Evolutionary conservation across 1,140 invertebrate genomes (phyloP).

Genomic region (Orius insidiosus): DNA sequence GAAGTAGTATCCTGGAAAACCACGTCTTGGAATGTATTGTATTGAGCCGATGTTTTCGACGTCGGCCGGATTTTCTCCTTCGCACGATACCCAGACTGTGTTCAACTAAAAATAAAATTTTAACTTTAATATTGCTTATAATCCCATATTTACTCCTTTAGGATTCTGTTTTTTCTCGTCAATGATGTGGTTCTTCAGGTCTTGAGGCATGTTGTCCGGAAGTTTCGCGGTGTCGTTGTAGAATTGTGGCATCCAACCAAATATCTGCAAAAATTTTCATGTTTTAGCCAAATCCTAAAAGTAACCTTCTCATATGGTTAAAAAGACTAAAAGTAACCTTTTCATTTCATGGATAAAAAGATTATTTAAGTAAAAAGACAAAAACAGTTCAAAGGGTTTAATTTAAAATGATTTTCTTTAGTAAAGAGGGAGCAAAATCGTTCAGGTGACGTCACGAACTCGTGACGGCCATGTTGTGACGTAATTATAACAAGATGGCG

Average conservation of each 20-base stretch:
- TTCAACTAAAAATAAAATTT: conserved; percentile 29
- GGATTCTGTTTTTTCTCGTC: conserved; percentile 23
- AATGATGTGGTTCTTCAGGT: conserved; percentile 51
- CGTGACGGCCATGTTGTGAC: too few relatives aligned
- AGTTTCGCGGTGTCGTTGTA: conserved; percentile 55
- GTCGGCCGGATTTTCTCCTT: conserved; percentile 78
- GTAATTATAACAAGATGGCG: too few relatives aligned
- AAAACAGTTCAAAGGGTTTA: not conserved
- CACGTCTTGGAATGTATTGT: conserved; percentile 47
- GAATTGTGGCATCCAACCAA: conserved; percentile 56
- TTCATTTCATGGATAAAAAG: too few relatives aligned
- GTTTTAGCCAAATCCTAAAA: not conserved
- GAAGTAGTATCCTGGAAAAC: conserved; percentile 69
- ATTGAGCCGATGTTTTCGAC: conserved; percentile 71
- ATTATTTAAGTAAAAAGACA: too few relatives aligned
- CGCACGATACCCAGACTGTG: conserved; percentile 73
- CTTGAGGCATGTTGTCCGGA: conserved; percentile 51
- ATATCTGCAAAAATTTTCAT: conserved; percentile 42
- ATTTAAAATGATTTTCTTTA: too few relatives aligned
- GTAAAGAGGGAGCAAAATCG: too few relatives aligned
- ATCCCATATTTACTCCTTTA: conserved; percentile 22
- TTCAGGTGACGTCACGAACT: too few relatives aligned
- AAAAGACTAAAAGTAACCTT: too few relatives aligned
- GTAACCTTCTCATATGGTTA: too few relatives aligned
- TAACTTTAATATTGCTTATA: not conserved